phyloP scores from a whole-genome alignment of 2,888 invertebrate species.

The Agrotis segetum region DNA sequence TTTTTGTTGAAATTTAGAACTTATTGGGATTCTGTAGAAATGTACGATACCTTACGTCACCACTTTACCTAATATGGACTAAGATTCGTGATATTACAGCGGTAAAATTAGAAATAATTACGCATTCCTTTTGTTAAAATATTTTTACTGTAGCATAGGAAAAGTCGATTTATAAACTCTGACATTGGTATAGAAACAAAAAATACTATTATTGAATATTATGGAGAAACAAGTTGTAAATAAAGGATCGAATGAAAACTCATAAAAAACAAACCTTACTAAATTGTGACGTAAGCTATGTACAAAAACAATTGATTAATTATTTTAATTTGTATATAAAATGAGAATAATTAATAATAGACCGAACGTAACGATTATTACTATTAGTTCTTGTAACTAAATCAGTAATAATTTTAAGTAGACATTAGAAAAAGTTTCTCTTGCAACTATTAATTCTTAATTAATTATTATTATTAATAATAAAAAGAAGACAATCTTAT shows the following conservation, averaged over 20 bases:
- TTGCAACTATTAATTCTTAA: slow-evolving; percentile 87
- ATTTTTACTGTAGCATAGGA: slow-evolving; percentile 36
- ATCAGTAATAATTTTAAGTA: slow-evolving; percentile 86
- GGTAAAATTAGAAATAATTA: slow-evolving; percentile 48
- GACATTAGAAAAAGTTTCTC: slow-evolving; percentile 85
- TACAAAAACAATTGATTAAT: slow-evolving; percentile 54
- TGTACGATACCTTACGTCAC: slow-evolving; percentile 65
- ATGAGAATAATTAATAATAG: slow-evolving; percentile 67
- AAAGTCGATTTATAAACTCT: slow-evolving; percentile 29
- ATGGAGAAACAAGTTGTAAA: slow-evolving; percentile 33
- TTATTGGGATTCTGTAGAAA: slow-evolving; percentile 9
- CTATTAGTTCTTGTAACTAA: slow-evolving; percentile 78
- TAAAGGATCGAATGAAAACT: slow-evolving; percentile 25
- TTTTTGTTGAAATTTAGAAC: slow-evolving; percentile 34
- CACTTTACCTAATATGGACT: slow-evolving; percentile 40
- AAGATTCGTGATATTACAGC: slow-evolving; percentile 59
- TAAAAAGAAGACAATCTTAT: slow-evolving; percentile 85
- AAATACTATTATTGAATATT: neutral
- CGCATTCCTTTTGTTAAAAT: slow-evolving; percentile 26
- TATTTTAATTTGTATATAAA: slow-evolving; percentile 73
- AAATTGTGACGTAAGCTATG: slow-evolving; percentile 66
- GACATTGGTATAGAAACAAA: neutral
- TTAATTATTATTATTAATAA: slow-evolving; percentile 82
- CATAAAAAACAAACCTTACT: slow-evolving; percentile 11
- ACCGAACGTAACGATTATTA: slow-evolving; percentile 76